Base-by-base conservation (phyloP, 1,140 invertebrate species). In the Micrasema minimum region DNA sequence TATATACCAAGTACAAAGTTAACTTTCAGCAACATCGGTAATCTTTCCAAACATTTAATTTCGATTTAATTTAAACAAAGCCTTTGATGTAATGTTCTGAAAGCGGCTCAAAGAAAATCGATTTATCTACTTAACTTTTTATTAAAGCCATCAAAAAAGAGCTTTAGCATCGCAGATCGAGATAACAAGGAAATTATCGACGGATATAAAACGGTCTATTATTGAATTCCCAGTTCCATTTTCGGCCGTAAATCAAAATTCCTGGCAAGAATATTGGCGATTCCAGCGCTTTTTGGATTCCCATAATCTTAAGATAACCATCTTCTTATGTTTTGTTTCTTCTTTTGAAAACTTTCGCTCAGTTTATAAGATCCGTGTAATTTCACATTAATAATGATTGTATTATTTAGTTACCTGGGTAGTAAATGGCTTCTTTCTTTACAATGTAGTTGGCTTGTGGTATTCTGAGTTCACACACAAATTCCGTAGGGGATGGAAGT, bases 391-490 rank as follows among this genome's bases (percentile, higher is more conserved):
- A n/a, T n/a, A n/a, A n/a, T n/a, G n/a, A n/a, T n/a, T n/a, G n/a
- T n/a, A n/a, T n/a, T n/a, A n/a, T 0, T 51, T 16, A 51, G 78
- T 85, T 79, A 90, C 89, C 88, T 79, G 88, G 85, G 79, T 90
- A 89, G 81, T 90, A 89, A 74, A 90, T 85, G 65, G 87, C 83
- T 79, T 88, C 87, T 80, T 87, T 89, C 35, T 87, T 85, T 59
- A 88, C 85, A 48, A 84, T 86, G 75, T 90, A 91, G 75, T 88
- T 88, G 6, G 87, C 88, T 72, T 83, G 83, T n/a, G 88, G 86
- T 82, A 91, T 89, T 75, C 85, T 81, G 70, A 91, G 79, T 38
- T 88, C 87, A 79, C 90, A 91, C 67, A 88, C 87, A 76, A 91
- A 87, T 77, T 88, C 84, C 14, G 87, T 86, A 1, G 88, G 85